Evolutionary conservation across 2,888 invertebrate genomes (phyloP), one percentile per base, ranked within the genome.

Genomic region (Drosophila pegasa): DNA sequence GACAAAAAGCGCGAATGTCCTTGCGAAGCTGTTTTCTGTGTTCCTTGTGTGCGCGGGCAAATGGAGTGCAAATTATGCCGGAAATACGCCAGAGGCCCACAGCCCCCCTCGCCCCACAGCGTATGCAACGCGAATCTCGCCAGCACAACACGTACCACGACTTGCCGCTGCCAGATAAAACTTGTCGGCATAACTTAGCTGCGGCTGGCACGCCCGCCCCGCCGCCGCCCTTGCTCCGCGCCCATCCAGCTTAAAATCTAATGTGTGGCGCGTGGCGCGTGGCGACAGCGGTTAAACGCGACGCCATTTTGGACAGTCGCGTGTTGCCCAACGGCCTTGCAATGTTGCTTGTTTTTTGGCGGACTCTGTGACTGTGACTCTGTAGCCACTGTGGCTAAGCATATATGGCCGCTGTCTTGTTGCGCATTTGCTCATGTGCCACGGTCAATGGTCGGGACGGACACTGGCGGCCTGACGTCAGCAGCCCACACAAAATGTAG

Each of bases 61-160:
- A 88, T 84, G 83, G 75, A 82, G 84, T 84, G 87, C 84, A 88
- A 84, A 80, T 84, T 83, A 80, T 74, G 75, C 75, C 73, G 75
- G 78, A 75, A 84, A 75, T 61, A 61, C 74, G 79, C 66, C 64
- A 41, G 70, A 68, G 65, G 64, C 61, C 18, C 62, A 48, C 27
- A 54, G 22, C 45, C 37, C 37, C 40, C 57, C 37, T 51, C 35
- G 56, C 48, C 45, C 52, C 41, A 40, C 40, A 62, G 63, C 60
- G 72, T 67, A 63, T 77, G 75, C 72, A 77, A 47, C 57, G 29
- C 40, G 45, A 64, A 57, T 78, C 64, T 73, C 48, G 55, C 57
- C 58, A 37, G 55, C 78, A 48, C 47, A 57, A 63, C 67, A 63
- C 77, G 66, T 76, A 65, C 63, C 18, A 6, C 14, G 38, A 54